A percentile compares a stretch with the other conserved stretches of the same genome.
Evolutionary conservation across 2,888 invertebrate species (phyloP).

Genomic region (Xanthorhoe designata): DNA sequence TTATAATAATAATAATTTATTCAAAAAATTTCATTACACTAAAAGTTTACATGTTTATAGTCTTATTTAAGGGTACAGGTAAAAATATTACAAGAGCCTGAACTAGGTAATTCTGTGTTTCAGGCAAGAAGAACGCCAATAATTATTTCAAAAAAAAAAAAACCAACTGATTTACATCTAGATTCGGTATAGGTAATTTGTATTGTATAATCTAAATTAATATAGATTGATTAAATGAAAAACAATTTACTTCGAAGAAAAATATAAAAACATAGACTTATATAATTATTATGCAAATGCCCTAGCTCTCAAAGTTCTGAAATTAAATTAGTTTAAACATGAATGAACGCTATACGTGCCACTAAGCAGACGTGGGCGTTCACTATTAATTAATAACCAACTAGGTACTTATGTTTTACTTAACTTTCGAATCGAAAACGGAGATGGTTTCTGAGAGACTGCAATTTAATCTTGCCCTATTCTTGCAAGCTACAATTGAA

Average conservation of each 20-base stretch:
- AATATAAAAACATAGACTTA: not conserved
- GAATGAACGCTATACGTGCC: slow-evolving; percentile 30
- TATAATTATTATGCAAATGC: not conserved
- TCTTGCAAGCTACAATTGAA: slow-evolving; percentile 38
- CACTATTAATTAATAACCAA: slow-evolving; percentile 33
- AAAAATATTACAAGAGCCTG: too few relatives aligned
- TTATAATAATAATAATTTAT: too few relatives aligned
- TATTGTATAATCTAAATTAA: too few relatives aligned
- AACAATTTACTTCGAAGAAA: not conserved
- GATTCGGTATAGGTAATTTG: too few relatives aligned
- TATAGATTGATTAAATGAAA: not conserved
- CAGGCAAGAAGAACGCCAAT: too few relatives aligned
- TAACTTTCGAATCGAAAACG: slow-evolving; percentile 39
- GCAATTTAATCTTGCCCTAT: slow-evolving; percentile 54
- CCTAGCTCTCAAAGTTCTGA: slow-evolving; percentile 12
- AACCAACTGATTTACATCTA: too few relatives aligned
- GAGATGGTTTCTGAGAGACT: slow-evolving; percentile 48
- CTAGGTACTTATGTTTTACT: slow-evolving; percentile 25
- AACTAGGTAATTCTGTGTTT: too few relatives aligned
- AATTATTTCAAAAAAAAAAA: too few relatives aligned
- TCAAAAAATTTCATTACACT: too few relatives aligned
- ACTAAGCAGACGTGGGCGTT: slow-evolving; percentile 16
- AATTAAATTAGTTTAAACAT: slow-evolving; percentile 32
- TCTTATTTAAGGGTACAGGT: too few relatives aligned
- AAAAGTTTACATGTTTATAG: too few relatives aligned